Percentiles rank a stretch among this genome's conserved stretches.
Evolutionary conservation across 2,888 invertebrate species (phyloP).

Genomic region (Malacosoma neustria): DNA sequence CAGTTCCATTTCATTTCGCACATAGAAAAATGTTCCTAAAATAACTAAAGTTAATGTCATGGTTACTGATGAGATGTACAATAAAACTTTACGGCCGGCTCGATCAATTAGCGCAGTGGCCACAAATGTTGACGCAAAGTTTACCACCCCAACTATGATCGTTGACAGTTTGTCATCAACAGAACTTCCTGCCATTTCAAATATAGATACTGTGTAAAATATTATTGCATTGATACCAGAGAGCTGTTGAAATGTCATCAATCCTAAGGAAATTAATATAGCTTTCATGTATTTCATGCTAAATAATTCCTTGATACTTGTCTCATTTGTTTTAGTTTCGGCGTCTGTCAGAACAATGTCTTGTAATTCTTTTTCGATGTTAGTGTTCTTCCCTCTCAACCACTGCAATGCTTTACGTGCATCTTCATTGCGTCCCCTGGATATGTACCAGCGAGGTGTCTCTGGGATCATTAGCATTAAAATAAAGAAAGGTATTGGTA

Average conservation of each 20-base stretch:
- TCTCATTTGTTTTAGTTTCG: slow-evolving; percentile 78
- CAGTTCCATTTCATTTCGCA: slow-evolving; percentile 50
- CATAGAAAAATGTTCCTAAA: slow-evolving; percentile 87
- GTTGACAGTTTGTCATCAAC: slow-evolving; percentile 86
- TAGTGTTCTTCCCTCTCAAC: slow-evolving; percentile 86
- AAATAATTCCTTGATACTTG: slow-evolving; percentile 79
- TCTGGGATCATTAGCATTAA: slow-evolving; percentile 92
- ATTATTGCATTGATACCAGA: slow-evolving; percentile 97
- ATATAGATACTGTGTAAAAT: slow-evolving; percentile 94
- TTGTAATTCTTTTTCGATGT: slow-evolving; percentile 85
- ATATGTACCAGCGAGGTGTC: slow-evolving; percentile 93
- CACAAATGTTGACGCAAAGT: slow-evolving; percentile 91
- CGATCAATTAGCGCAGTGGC: slow-evolving; percentile 91
- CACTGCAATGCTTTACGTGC: slow-evolving; percentile 87
- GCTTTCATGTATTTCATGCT: slow-evolving; percentile 83
- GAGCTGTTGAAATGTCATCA: slow-evolving; percentile 97
- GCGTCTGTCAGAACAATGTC: slow-evolving; percentile 83
- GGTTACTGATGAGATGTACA: slow-evolving; percentile 86
- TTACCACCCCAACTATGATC: slow-evolving; percentile 91
- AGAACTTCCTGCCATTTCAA: slow-evolving; percentile 87
- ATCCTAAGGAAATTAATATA: slow-evolving; percentile 85
- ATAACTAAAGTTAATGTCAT: slow-evolving; percentile 84
- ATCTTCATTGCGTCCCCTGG: slow-evolving; percentile 82
- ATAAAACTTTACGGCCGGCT: slow-evolving; percentile 89
- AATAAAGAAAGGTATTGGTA: slow-evolving; percentile 87